Evolutionary conservation across 2,113 vertebrate species (phyloP).

Genomic region (Larimichthys polyactis): DNA sequence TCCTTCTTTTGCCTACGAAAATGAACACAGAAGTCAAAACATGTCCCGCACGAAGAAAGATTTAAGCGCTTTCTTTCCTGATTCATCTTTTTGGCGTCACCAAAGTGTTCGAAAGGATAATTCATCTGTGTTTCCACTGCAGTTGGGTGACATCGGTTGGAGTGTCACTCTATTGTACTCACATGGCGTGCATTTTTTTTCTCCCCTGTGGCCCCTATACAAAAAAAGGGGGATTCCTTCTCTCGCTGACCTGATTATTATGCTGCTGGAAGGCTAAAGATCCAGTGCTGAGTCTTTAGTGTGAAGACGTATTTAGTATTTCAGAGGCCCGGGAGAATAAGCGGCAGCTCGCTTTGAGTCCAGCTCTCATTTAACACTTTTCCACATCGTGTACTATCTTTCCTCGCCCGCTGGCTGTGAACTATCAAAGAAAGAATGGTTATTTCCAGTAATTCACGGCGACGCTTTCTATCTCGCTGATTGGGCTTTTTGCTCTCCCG

Average conservation of each 20-base stretch:
- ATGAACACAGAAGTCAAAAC: background rate
- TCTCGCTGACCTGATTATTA: slow-evolving; percentile 50
- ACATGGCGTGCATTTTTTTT: slow-evolving; percentile 23
- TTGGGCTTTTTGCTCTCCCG: slow-evolving; percentile 15
- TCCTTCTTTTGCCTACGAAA: background rate
- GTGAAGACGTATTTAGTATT: slow-evolving; percentile 58
- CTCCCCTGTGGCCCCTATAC: background rate
- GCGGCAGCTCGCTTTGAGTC: slow-evolving; percentile 29
- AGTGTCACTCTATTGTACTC: slow-evolving; percentile 42
- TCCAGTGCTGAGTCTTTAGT: slow-evolving; percentile 33
- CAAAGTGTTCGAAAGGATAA: background rate
- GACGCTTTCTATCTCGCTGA: slow-evolving; percentile 12
- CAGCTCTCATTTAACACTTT: slow-evolving; percentile 19
- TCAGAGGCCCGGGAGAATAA: slow-evolving; percentile 53
- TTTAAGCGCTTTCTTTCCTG: background rate
- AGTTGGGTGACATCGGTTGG: slow-evolving; percentile 8
- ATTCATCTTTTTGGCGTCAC: slow-evolving; percentile 2
- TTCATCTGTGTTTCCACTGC: slow-evolving; percentile 12
- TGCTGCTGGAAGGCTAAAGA: slow-evolving; percentile 59
- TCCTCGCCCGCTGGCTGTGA: background rate
- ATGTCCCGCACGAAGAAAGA: fast-evolving
- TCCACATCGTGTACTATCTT: background rate
- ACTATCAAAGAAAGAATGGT: slow-evolving; percentile 1
- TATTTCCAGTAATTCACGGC: background rate
- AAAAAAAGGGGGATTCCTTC: slow-evolving; percentile 60